These are phyloP conservation scores for Caenorhabditis sp. DNA, from an alignment of 2,888 invertebrate species.

Conservation along the genomic window DNA sequence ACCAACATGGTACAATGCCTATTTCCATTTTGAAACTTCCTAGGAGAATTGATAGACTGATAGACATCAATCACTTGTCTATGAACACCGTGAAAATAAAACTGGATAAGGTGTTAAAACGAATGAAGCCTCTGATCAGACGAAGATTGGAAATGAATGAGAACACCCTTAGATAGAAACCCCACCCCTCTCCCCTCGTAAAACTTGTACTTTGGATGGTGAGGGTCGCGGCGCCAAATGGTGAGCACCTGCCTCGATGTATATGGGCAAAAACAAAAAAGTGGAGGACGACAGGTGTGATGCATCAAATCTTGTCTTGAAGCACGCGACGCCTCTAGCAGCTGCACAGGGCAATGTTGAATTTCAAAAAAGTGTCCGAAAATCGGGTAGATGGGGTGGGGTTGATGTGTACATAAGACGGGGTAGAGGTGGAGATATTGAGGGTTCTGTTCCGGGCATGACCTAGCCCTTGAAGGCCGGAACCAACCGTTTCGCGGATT, in stretches of 20 bases:
- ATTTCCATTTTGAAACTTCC: too few species aligned
- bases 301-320: constrained; percentile 45
- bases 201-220: constrained; percentile 20
- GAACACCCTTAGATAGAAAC: not conserved
- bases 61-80: too few species aligned
- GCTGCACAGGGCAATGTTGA: not conserved
- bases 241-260: constrained; percentile 48
- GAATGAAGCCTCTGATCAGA: too few species aligned
- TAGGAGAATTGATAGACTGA: too few species aligned
- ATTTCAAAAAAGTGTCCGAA: not conserved
- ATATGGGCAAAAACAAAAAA: constrained; percentile 27
- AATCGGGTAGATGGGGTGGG: too few species aligned
- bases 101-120: too few species aligned
- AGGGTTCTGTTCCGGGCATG: constrained; percentile 21
- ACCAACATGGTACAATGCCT: too few species aligned
- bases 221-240: constrained; percentile 27
- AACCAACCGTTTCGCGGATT: constrained; percentile 32
- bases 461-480: constrained; percentile 22
- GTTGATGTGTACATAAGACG: constrained; percentile 15
- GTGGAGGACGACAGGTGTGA: constrained; percentile 27
- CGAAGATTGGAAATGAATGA: too few species aligned
- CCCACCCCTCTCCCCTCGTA: not conserved
- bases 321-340: constrained; percentile 46
- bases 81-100: too few species aligned
- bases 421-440: too few species aligned